Evolutionary conservation across 2,797 vertebrate species (phyloP), one percentile per base, ranked within the genome.

Genomic region (Lepus townsendii): DNA sequence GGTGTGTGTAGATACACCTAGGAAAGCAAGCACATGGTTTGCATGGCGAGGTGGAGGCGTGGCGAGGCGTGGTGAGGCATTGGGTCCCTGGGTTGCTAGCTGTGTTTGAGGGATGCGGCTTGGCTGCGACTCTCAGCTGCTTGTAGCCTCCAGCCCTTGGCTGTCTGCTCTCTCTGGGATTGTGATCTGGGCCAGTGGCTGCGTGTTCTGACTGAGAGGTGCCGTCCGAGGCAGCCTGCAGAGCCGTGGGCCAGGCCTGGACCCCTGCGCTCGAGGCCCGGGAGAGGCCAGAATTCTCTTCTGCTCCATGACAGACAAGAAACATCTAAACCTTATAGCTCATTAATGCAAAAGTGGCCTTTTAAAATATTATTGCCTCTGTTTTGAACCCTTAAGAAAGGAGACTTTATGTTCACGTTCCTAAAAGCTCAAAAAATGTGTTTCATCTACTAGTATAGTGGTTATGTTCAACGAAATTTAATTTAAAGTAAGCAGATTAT

Each of bases 121-220:
- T 24, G 19, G 2, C 54, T 2, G 47, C 30, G 60, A 19, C 9
- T 1, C 6, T 42, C 38, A 11, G 2, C 91, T 50, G 27, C 71
- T n/a, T 0, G 0, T 4, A 0, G 54, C 17, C 30, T 47, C 42
- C 22, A 2, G 4, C 4, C 38, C 71, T 3, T 50, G 0, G 0
- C 3, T 2, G 42, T 47, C 42, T 47, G 69, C 22, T 42, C 38
- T 27, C 35, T 4, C 0, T 5, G 26, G 79, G 20, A 26, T 26
- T 4, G 1, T 32, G 50, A 4, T 27, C 57, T 47, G 42, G 42
- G 42, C 32, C 1, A 1, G 1, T 2, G 2, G 17, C 72, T 52
- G 2, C 3, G 50, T 14, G 3, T 47, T 65, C 0, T 2, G 2
- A 5, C 19, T 0, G 12, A 17, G 38, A 1, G 1, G 10, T 38